Evolutionary conservation across 2,797 vertebrate genomes (phyloP).

Genomic region (Pipistrellus kuhlii): DNA sequence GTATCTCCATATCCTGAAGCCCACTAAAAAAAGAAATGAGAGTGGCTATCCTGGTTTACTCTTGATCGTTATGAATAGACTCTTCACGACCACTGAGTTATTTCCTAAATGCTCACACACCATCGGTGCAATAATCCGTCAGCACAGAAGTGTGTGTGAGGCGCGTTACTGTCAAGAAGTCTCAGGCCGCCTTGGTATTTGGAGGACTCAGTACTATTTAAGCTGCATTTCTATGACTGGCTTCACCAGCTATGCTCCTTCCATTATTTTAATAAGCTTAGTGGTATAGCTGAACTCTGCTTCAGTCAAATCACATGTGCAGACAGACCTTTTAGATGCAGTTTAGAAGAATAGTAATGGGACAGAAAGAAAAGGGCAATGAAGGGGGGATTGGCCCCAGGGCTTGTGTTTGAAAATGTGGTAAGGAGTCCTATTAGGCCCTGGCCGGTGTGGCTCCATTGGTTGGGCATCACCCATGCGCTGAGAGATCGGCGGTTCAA

Average conservation of each 20-base stretch:
- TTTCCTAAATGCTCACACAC: constrained; percentile 34
- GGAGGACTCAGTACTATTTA: background rate
- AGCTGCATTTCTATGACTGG: background rate
- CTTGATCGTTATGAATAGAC: background rate
- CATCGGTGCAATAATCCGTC: background rate
- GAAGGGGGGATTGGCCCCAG: too few species aligned
- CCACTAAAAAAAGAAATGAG: background rate
- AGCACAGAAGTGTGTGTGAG: background rate
- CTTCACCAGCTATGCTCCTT: background rate
- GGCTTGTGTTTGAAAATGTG: too few species aligned
- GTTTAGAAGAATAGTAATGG: constrained; percentile 10
- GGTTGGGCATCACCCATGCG: too few species aligned
- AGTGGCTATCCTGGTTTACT: background rate
- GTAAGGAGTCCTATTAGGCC: too few species aligned
- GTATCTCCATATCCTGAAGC: background rate
- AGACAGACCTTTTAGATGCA: background rate
- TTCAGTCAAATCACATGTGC: constrained; percentile 36
- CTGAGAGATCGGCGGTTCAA: too few species aligned
- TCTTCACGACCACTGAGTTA: background rate
- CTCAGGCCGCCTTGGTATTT: background rate
- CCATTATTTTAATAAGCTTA: constrained; percentile 28
- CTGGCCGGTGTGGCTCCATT: too few species aligned
- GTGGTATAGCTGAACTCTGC: background rate
- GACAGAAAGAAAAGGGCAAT: constrained; percentile 17
- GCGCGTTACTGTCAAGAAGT: background rate